Conservation (phyloP, 2,113 vertebrate species). For the Pachypanchax playfairii region DNA sequence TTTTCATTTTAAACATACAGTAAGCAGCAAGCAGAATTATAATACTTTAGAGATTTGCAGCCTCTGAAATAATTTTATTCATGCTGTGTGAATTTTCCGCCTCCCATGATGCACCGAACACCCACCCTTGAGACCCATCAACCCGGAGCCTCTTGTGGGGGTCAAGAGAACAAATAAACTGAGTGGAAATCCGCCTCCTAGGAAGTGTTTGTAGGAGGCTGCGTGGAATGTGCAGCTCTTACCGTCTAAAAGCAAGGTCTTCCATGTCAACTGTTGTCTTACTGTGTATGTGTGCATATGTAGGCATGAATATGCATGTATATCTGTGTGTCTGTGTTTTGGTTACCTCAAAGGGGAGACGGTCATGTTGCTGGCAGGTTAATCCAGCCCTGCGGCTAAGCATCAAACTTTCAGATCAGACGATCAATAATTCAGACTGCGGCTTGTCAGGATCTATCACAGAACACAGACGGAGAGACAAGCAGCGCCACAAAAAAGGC, state of each 20-base stretch:
- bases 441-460: slow-evolving; percentile 76
- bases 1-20: background rate
- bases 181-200: slow-evolving; percentile 5
- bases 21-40: background rate
- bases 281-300: slow-evolving; percentile 11
- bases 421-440: slow-evolving; percentile 80
- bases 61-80: slow-evolving; percentile 9
- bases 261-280: slow-evolving; percentile 33
- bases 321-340: slow-evolving; percentile 16
- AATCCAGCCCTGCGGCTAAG: slow-evolving; percentile 76
- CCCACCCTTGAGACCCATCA: slow-evolving; percentile 11
- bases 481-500: slow-evolving; percentile 40
- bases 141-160: background rate
- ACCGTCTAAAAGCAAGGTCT: slow-evolving; percentile 21
- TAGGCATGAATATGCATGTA: slow-evolving; percentile 57
- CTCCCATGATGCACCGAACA: slow-evolving; percentile 5
- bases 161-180: slow-evolving; percentile 33
- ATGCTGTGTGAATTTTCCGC: background rate
- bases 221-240: slow-evolving; percentile 7
- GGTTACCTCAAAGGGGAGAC: slow-evolving; percentile 51
- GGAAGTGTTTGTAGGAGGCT: slow-evolving; percentile 20
- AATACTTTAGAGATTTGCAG: background rate
- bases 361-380: slow-evolving; percentile 70
- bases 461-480: slow-evolving; percentile 60
- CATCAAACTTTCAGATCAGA: slow-evolving; percentile 80